Evolutionary conservation across 2,888 invertebrate species (phyloP).

Genomic region (Marronus borbonicus): DNA sequence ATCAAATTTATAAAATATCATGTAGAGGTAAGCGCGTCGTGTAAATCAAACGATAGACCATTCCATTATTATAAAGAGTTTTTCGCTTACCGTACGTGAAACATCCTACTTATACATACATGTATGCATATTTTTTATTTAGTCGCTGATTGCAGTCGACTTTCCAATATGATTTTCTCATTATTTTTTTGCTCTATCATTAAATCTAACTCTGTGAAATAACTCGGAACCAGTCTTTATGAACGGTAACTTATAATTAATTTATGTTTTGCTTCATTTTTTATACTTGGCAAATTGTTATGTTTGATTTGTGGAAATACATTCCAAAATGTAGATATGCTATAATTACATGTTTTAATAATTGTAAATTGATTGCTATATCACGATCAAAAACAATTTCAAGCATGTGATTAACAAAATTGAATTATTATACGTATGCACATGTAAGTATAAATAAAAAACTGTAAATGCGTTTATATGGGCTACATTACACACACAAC

Average conservation of each 20-base stretch:
- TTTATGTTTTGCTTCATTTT: slow-evolving; percentile 2
- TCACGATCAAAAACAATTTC: neutral
- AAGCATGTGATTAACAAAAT: slow-evolving; percentile 2
- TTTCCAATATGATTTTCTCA: slow-evolving; percentile 11
- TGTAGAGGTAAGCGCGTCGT: no score
- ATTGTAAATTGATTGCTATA: neutral
- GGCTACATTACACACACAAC: slow-evolving; percentile 13
- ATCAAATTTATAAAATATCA: no score
- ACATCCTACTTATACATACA: neutral
- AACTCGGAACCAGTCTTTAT: neutral
- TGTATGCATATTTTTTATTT: neutral
- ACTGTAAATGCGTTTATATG: slow-evolving; percentile 18
- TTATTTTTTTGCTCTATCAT: no score
- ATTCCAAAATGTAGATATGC: slow-evolving; percentile 6
- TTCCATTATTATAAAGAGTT: no score
- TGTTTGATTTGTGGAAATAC: neutral
- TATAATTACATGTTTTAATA: neutral
- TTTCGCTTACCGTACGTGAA: no score
- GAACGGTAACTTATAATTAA: slow-evolving; percentile 5
- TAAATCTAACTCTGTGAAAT: neutral
- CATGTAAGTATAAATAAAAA: slow-evolving; percentile 17
- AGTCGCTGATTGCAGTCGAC: neutral
- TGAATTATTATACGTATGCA: slow-evolving; percentile 11
- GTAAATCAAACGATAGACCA: no score
- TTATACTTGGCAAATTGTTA: neutral